A percentile compares a stretch with the other conserved stretches of the same genome.
Evolutionary conservation across 1,140 invertebrate species (phyloP).

Genomic region (Phenacoccus solenopsis): DNA sequence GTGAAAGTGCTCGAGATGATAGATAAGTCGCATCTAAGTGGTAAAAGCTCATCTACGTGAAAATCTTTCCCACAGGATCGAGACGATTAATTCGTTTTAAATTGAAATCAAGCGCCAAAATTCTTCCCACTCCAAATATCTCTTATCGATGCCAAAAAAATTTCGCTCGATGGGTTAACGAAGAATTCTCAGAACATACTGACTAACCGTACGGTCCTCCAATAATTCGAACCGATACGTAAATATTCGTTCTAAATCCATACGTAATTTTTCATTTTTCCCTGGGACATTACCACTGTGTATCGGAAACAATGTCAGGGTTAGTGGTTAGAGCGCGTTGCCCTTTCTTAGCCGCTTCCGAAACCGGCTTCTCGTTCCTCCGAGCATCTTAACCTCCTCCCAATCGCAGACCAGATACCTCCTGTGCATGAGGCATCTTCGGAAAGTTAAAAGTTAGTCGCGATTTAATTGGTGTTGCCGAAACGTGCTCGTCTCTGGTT

Average conservation of each 20-base stretch:
- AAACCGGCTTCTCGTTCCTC: conserved; percentile 15
- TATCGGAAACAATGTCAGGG: conserved; percentile 13
- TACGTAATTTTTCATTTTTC: conserved; percentile 16
- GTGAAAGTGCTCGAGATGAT: neutral
- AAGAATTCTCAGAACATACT: too few species aligned
- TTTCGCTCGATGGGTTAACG: too few species aligned
- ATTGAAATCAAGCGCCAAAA: too few species aligned
- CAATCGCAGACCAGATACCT: conserved; percentile 9
- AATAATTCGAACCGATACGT: neutral
- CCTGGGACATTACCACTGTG: conserved; percentile 12
- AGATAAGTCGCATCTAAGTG: neutral
- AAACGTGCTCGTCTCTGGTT: neutral
- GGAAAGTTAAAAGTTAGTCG: conserved; percentile 10
- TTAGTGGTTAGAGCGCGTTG: conserved; percentile 14
- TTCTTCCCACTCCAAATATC: too few species aligned
- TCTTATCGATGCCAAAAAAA: too few species aligned
- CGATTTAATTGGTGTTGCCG: neutral
- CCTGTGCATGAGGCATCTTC: neutral
- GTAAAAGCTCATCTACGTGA: too few species aligned
- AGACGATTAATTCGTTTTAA: too few species aligned
- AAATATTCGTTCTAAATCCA: neutral
- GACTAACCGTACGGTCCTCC: too few species aligned
- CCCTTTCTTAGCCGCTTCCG: conserved; percentile 12
- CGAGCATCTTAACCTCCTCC: conserved; percentile 11
- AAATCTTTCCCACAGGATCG: too few species aligned